Evolutionary conservation across 2,888 invertebrate genomes (phyloP), one percentile per base, ranked within the genome.

Genomic region (Andrena flavipes): DNA sequence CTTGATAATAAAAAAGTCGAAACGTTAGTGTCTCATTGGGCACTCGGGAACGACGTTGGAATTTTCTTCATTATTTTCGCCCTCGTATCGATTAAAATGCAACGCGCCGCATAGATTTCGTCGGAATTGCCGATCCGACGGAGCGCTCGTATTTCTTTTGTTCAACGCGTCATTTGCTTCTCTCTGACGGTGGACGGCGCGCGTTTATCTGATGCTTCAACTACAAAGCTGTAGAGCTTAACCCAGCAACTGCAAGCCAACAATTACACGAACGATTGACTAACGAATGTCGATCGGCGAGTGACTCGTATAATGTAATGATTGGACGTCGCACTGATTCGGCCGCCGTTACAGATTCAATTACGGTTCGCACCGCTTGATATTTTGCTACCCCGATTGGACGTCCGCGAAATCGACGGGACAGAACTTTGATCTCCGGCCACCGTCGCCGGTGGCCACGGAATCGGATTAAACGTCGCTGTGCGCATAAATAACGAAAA

Each of bases 221-320:
- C 85, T 84, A 87, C 88, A 87, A 89, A 87, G 86, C 87, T 74
- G 82, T 67, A 0, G 42, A 83, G 87, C 86, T 89, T 84, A 85
- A 86, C 82, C 83, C 68, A 51, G 70, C 77, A 89, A 80, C 87
- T 80, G 85, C 81, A 70, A 80, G 73, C 80, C 84, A 83, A 85
- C 89, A 86, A 90, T 90, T 90, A 89, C 84, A 76, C 88, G 81
- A 88, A 86, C 90, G 87, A 89, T 88, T 90, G 85, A 80, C 85
- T 89, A 87, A 86, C 86, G 89, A 89, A 87, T 84, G 87, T 80
- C 83, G 88, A 89, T 88, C 88, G 86, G 54, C 74, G 81, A 79
- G 76, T 79, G 86, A 85, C 87, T 87, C 85, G 87, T 82, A 84
- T 89, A 89, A 90, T 86, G 84, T 85, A 90, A 90, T 89, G 90